phyloP scores from a whole-genome alignment of 2,888 invertebrate genomes.

The Sinohyriopsis cumingii region DNA sequence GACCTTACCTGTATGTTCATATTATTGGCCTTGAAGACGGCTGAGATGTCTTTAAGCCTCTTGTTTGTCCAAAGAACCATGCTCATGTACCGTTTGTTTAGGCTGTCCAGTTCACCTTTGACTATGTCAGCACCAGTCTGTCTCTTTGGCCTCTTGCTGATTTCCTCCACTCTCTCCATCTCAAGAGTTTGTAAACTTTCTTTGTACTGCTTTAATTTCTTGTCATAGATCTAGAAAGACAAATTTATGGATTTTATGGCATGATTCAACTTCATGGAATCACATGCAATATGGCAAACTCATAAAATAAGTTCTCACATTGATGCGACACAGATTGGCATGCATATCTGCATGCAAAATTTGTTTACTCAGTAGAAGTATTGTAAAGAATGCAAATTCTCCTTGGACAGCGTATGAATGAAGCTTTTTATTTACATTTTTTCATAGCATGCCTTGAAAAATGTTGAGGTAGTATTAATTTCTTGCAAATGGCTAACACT shows the following conservation, averaged over 20 bases:
- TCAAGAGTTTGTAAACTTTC: conserved; percentile 78
- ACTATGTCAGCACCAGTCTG: conserved; percentile 82
- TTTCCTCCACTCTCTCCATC: conserved; percentile 40
- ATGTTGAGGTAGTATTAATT: too few relatives aligned
- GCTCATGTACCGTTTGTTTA: conserved; percentile 85
- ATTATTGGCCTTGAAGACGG: conserved; percentile 51
- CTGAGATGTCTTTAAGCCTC: conserved; percentile 75
- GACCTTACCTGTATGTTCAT: conserved; percentile 81
- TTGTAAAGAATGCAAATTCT: too few relatives aligned
- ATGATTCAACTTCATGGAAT: too few relatives aligned
- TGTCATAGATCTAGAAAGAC: conserved; percentile 56
- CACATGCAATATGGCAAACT: too few relatives aligned
- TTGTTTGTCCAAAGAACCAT: conserved; percentile 72
- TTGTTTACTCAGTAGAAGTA: too few relatives aligned
- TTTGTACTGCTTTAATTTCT: conserved; percentile 84
- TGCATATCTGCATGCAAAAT: too few relatives aligned
- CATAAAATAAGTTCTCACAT: too few relatives aligned
- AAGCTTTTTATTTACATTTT: too few relatives aligned
- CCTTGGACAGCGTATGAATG: too few relatives aligned
- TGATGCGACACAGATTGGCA: too few relatives aligned
- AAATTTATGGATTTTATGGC: background rate
- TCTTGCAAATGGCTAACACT: too few relatives aligned
- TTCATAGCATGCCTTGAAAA: too few relatives aligned
- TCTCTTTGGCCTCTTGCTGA: conserved; percentile 54
- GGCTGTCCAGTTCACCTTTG: conserved; percentile 83